Conservation (phyloP, 1,140 invertebrate species). For the Anoplolepis gracilipes region DNA sequence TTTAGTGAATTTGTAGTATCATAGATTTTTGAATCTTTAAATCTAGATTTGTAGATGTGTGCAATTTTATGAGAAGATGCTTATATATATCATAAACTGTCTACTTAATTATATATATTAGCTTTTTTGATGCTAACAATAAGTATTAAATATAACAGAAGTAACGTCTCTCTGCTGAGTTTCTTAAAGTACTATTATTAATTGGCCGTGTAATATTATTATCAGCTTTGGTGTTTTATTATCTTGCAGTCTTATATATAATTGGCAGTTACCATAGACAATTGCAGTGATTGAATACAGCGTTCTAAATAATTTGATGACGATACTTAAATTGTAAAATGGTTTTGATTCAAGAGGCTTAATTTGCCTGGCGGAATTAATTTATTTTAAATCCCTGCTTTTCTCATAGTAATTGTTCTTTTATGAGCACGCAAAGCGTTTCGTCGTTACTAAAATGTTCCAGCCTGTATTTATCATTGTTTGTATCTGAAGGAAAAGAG, state of each 20-base stretch:
- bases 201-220: background rate
- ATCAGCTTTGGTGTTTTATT: background rate
- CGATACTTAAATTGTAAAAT: background rate
- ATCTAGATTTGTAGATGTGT: background rate
- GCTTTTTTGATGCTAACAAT: background rate
- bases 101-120: background rate
- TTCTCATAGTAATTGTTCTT: background rate
- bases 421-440: background rate
- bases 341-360: constrained; percentile 4
- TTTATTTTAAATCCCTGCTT: background rate
- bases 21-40: background rate
- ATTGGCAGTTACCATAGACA: background rate
- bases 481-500: background rate
- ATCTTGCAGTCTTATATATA: background rate
- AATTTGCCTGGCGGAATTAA: background rate
- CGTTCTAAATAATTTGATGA: background rate
- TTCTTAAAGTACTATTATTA: background rate
- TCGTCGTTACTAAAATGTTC: background rate
- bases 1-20: background rate
- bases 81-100: no score
- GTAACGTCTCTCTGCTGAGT: background rate
- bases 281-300: background rate
- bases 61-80: background rate
- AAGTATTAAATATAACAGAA: background rate
- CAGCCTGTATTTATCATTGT: background rate